phyloP scores from a whole-genome alignment of 2,888 invertebrate species.

The Eupithecia insigniata region DNA sequence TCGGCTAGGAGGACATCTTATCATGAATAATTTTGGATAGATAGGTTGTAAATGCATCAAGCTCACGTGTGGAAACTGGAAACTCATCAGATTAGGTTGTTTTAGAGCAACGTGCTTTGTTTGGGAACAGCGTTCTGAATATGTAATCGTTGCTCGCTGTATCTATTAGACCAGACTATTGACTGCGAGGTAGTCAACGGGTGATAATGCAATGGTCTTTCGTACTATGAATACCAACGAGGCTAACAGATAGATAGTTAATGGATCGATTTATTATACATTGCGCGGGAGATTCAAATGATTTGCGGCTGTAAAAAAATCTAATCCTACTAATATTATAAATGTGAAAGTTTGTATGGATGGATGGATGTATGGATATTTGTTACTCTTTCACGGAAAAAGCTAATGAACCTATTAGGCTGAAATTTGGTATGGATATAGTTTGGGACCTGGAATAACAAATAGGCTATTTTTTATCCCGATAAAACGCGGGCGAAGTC shows the following conservation, averaged over 20 bases:
- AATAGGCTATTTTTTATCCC: too few relatives aligned
- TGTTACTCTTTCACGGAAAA: too few relatives aligned
- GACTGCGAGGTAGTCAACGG: constrained; percentile 14
- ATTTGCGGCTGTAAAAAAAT: too few relatives aligned
- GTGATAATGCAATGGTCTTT: constrained; percentile 19
- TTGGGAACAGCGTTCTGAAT: constrained; percentile 31
- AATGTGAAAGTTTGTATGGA: too few relatives aligned
- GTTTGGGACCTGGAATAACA: too few relatives aligned
- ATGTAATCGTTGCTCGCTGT: constrained; percentile 28
- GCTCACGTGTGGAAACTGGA: constrained; percentile 21
- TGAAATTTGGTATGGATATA: too few relatives aligned
- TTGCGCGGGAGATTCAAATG: not conserved
- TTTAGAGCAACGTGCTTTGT: constrained; percentile 28
- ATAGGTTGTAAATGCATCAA: not conserved
- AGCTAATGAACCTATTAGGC: too few relatives aligned
- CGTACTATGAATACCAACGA: constrained; percentile 7
- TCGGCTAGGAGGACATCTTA: too few relatives aligned
- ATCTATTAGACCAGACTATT: constrained; percentile 9
- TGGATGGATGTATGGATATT: too few relatives aligned
- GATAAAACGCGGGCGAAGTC: too few relatives aligned
- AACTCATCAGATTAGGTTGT: constrained; percentile 24
- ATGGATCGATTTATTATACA: not conserved
- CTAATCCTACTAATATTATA: too few relatives aligned
- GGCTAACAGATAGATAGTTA: not conserved
- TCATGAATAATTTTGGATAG: too few relatives aligned